Conservation (phyloP, 2,797 vertebrate species). For the Oreochromis grahami region DNA sequence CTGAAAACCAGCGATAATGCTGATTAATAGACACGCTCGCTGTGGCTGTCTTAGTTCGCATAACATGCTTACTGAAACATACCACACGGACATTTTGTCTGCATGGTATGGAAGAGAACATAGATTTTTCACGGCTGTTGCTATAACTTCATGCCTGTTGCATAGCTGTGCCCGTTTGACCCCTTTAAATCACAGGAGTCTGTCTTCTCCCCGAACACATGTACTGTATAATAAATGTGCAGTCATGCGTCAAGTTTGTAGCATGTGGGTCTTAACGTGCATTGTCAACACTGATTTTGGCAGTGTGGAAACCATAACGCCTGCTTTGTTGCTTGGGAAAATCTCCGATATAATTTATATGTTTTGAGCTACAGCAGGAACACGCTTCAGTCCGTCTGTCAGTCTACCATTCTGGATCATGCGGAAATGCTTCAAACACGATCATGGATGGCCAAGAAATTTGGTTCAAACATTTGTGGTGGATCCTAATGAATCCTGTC, state of each 20-base stretch:
- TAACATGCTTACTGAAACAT: constrained; percentile 18
- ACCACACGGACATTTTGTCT: constrained; percentile 5
- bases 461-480: not conserved
- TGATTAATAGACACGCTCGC: constrained; percentile 28
- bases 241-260: constrained; percentile 15
- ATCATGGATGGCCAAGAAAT: not conserved
- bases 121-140: constrained; percentile 43
- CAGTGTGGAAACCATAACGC: not conserved
- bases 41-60: constrained; percentile 31
- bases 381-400: not conserved
- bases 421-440: not conserved
- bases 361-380: not conserved
- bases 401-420: not conserved
- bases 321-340: not conserved
- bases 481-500: not conserved
- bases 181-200: constrained; percentile 20
- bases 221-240: constrained; percentile 26
- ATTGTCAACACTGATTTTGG: constrained; percentile 23
- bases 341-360: not conserved
- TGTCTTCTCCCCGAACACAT: constrained; percentile 24
- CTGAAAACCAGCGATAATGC: constrained; percentile 52
- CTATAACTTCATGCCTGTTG: constrained; percentile 39
- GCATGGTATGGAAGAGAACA: constrained; percentile 21
- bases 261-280: constrained; percentile 7
- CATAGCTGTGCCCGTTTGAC: constrained; percentile 18